These are phyloP conservation scores for Abscondita cerata DNA, from an alignment of 2,888 invertebrate genomes.

Conservation along the genomic window DNA sequence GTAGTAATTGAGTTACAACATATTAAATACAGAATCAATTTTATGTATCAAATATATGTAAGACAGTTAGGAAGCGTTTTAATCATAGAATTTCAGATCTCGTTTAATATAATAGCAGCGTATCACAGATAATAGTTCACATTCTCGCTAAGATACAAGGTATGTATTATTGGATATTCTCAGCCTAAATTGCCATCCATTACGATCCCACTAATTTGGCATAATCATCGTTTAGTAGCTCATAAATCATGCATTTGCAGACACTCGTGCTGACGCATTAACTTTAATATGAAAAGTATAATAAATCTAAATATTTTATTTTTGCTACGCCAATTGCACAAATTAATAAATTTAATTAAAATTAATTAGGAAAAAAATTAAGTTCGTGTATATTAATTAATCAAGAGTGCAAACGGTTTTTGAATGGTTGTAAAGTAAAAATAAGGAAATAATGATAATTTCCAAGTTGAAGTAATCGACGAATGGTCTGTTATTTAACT, in stretches of 20 bases:
- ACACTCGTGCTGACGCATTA: conserved; percentile 53
- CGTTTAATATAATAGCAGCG: conserved; percentile 34
- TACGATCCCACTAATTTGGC: conserved; percentile 54
- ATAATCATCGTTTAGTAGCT: conserved; percentile 56
- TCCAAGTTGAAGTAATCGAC: conserved; percentile 33
- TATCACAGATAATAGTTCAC: conserved; percentile 36
- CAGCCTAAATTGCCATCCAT: conserved; percentile 50
- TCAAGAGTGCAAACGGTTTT: too few relatives aligned
- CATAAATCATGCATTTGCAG: conserved; percentile 53
- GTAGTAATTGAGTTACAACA: not conserved
- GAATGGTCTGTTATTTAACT: conserved; percentile 40
- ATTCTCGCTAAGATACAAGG: conserved; percentile 37
- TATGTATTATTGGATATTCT: conserved; percentile 45
- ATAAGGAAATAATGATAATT: not conserved
- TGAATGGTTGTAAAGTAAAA: conserved; percentile 2
- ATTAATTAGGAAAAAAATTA: too few relatives aligned
- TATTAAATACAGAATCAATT: conserved; percentile 2
- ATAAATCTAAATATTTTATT: not conserved
- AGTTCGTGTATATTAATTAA: too few relatives aligned
- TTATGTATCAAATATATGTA: conserved; percentile 11
- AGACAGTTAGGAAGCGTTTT: conserved; percentile 31
- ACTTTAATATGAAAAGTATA: conserved; percentile 36
- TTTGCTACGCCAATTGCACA: too few relatives aligned
- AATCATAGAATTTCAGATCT: conserved; percentile 34
- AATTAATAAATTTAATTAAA: too few relatives aligned